Conservation (phyloP, 2,113 vertebrate species). For the Peromyscus californicus region DNA sequence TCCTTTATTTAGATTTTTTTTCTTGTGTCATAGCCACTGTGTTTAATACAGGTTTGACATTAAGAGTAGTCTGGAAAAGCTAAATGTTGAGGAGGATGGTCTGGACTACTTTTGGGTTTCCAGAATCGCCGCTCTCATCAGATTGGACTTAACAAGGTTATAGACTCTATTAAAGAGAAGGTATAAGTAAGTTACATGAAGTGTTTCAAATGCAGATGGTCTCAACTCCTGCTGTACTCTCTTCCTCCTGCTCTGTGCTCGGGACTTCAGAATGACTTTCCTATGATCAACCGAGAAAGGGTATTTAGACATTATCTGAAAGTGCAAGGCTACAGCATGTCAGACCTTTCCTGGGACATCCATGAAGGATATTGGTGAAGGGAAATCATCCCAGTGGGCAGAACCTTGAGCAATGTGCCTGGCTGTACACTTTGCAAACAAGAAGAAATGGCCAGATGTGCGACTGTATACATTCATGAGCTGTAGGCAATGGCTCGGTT, state of each 20-base stretch:
- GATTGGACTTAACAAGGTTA: neutral
- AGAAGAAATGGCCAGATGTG: neutral
- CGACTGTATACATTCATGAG: neutral
- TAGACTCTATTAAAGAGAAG: neutral
- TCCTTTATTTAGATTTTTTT: neutral
- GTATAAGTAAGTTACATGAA: neutral
- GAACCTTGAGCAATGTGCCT: neutral
- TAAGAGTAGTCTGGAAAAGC: neutral
- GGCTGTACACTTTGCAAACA: neutral
- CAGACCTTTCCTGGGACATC: neutral
- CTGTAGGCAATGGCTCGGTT: neutral
- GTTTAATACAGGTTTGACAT: neutral
- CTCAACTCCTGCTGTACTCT: neutral
- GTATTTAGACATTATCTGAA: neutral
- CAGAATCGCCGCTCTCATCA: neutral
- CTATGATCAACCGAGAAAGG: neutral
- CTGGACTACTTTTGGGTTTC: neutral
- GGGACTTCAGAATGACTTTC: neutral
- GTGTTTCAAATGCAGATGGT: neutral
- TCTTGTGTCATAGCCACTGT: neutral
- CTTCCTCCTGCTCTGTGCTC: neutral
- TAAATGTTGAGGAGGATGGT: neutral
- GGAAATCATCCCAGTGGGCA: neutral
- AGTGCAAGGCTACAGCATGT: neutral
- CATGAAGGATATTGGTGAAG: neutral